Evolutionary conservation across 2,888 invertebrate genomes (phyloP).

Genomic region (Melinaea menophilus): DNA sequence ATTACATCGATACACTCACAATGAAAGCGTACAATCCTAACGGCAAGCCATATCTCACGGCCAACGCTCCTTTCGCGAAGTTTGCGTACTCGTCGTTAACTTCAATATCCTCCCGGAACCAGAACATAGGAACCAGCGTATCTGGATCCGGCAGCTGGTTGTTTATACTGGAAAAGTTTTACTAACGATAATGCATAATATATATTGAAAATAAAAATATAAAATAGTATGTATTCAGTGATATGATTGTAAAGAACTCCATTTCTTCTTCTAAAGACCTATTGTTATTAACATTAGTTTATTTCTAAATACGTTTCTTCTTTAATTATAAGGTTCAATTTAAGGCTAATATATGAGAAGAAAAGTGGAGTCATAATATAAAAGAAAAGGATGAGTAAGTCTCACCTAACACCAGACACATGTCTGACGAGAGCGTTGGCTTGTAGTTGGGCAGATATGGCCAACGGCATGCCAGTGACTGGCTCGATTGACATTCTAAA

Average conservation of each 20-base stretch:
- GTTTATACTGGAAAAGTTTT: constrained; percentile 45
- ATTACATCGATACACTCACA: constrained; percentile 39
- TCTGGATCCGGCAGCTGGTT: constrained; percentile 62
- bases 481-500: constrained; percentile 85
- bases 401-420: constrained; percentile 49
- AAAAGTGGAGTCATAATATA: no score
- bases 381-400: constrained; percentile 9
- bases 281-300: neutral
- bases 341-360: no score
- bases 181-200: no score
- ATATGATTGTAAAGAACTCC: no score
- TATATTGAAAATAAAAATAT: no score
- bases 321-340: no score
- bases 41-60: constrained; percentile 70
- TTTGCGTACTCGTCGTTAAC: constrained; percentile 78
- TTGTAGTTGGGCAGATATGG: constrained; percentile 85
- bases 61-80: constrained; percentile 72
- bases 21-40: constrained; percentile 75
- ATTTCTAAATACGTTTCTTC: neutral
- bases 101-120: constrained; percentile 84
- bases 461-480: constrained; percentile 85
- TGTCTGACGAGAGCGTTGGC: constrained; percentile 78
- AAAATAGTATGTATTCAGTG: no score
- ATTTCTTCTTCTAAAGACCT: no score
- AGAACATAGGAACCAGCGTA: constrained; percentile 84